A percentile compares a stretch with the other conserved stretches of the same genome.
Conservation (phyloP, 1,140 invertebrate species). For the Vanessa tameamea region DNA sequence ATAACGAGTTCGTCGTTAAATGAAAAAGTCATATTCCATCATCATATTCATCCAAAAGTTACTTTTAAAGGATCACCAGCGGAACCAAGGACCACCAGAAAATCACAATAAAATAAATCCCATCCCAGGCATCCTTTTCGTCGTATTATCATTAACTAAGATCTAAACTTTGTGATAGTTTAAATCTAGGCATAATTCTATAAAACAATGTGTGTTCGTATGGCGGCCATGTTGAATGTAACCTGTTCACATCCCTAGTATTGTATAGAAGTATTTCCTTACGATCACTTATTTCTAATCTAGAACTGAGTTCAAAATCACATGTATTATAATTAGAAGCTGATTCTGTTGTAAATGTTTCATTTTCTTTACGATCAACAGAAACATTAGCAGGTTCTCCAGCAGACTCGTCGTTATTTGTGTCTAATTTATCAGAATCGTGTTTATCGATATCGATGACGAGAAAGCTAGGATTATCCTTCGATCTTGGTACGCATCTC, state of each 20-base stretch:
- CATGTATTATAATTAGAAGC: constrained; percentile 49
- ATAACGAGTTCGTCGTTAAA: no score
- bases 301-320: constrained; percentile 40
- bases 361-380: constrained; percentile 8
- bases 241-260: constrained; percentile 39
- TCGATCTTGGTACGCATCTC: constrained; percentile 31
- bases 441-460: constrained; percentile 42
- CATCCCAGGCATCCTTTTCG: no score
- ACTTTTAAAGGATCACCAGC: no score
- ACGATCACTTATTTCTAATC: constrained; percentile 23
- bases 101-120: no score
- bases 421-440: neutral
- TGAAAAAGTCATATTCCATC: no score
- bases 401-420: neutral
- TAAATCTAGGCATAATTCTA: constrained; percentile 73
- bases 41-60: no score
- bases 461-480: constrained; percentile 60
- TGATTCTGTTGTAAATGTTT: constrained; percentile 29
- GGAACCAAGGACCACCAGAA: no score
- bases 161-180: constrained; percentile 76
- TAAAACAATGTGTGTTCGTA: constrained; percentile 79
- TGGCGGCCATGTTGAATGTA: constrained; percentile 68
- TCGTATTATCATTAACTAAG: constrained; percentile 41
- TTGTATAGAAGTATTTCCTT: constrained; percentile 52
- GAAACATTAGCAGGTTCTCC: neutral